These are phyloP conservation scores for Nylanderia fulva DNA, from an alignment of 1,140 invertebrate species.

Conservation along the genomic window DNA sequence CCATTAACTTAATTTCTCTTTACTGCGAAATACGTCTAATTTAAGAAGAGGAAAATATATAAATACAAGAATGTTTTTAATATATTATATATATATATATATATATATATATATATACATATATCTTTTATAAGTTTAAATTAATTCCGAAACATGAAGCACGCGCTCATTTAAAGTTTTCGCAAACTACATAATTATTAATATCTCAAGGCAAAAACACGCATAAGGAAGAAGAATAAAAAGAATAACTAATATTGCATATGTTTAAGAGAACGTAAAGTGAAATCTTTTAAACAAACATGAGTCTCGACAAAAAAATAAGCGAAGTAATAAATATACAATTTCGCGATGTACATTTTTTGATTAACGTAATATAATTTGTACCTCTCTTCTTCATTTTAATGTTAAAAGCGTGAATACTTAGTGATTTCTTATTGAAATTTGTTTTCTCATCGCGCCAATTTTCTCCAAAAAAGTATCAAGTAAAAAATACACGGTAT, in stretches of 20 bases:
- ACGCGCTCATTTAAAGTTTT: neutral
- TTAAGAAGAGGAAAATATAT: neutral
- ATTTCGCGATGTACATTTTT: neutral
- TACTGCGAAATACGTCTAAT: neutral
- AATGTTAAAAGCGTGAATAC: neutral
- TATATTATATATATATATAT: conserved; percentile 8
- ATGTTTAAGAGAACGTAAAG: no score
- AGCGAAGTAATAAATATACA: neutral
- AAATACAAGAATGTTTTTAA: neutral
- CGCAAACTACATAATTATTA: no score
- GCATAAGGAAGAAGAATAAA: neutral
- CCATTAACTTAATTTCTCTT: neutral
- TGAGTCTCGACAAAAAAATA: neutral
- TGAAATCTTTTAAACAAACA: neutral
- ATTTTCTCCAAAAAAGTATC: no score
- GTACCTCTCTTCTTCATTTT: neutral
- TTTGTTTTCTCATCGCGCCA: no score
- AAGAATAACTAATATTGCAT: no score
- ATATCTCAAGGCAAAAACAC: no score
- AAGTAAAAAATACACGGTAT: no score
- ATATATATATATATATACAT: conserved; percentile 10
- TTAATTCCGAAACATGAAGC: neutral
- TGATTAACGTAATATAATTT: neutral
- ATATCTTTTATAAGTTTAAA: neutral
- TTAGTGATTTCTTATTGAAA: no score